Evolutionary conservation across 2,888 invertebrate species (phyloP), one percentile per base, ranked within the genome.

Genomic region (Hydroisotoma schaefferi): DNA sequence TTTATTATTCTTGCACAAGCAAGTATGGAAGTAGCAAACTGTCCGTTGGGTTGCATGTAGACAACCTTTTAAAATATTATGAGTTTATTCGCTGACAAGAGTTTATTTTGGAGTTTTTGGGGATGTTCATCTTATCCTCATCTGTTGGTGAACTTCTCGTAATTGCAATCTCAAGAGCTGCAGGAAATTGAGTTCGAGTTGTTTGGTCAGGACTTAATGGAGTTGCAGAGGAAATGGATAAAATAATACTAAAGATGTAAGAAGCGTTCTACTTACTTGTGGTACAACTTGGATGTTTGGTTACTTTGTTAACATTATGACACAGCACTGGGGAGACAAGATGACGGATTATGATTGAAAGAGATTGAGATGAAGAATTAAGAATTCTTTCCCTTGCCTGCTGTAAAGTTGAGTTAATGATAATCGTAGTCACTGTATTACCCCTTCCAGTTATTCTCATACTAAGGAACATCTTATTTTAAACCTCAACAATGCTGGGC

Each of bases 191-290:
- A 40, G 40, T 40, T 40, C 3, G n/a, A 33, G 15, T 15, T 33
- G 6, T 15, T 15, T 10, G 33, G 33, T 40, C 40, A 40, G 40
- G 40, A 40, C 40, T 40, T 40, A 20, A 40, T 40, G n/a, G 40
- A 40, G 8, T 40, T 40, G 40, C n/a, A 40, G 40, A 40, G 40
- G 40, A 40, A 40, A 40, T 40, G 40, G 40, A 40, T 40, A 40
- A 40, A 40, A 40, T 40, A 40, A 40, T 40, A 15, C 15, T 10
- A 15, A 40, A 20, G 40, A 40, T 40, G 40, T 20, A 40, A 15
- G 5, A 15, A 15, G 6, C 15, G n/a, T 40, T 40, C 40, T 20
- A 40, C 40, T 5, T 40, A 8, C 15, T 15, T 15, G 40, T 40
- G 20, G 15, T 4, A 8, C 40, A 40, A 40, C 15, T 20, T n/a